Base-by-base conservation (phyloP, 2,888 invertebrate species). In the Dasysyrphus albostriatus region DNA sequence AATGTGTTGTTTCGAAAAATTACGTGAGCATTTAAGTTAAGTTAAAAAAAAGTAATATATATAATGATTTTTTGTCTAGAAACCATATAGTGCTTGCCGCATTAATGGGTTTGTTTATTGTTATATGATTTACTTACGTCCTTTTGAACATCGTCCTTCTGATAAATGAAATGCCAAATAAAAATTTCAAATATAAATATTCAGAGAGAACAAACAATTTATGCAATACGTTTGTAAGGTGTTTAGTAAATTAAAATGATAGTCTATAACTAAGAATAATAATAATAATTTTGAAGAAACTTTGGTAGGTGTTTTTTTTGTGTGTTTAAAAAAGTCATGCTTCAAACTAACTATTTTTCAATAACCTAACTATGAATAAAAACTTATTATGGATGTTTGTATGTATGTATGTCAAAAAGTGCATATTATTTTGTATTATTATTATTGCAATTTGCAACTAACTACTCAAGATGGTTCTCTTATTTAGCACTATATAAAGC, bases 81-180 rank as follows among this genome's bases (percentile, higher is more conserved):
- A 70, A 75, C 49, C 47, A 74, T 54, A 56, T 54, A 56, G 54
- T 78, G 78, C 78, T 74, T 16, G 12, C 19, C 37, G 69, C 61
- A 74, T 14, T 24, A 32, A 74, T 75, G 78, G 42, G 54, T 75
- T 67, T 67, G 51, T 14, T 69, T 67, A 10, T 42, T 56, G 69
- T 16, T 61, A 78, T 61, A 78, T 82, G 82, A 83, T 74, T 61
- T 92, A 92, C 92, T 92, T 92, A 92, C 92, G 90, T 92, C 92
- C 91, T 92, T 92, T 80, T 89, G 88, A 90, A 89, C 89, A 89
- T 90, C 90, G 89, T 92, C 92, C 92, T 92, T 90, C 87, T 87
- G 87, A 82, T 87, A 83, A 75, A 87, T 83, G 87, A 87, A 65
- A 83, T 87, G 85, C 77, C 74, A 82, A 87, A 87, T 78, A 61